Base-by-base conservation (phyloP, 2,888 invertebrate species). In the Digitonthophagus gazella region DNA sequence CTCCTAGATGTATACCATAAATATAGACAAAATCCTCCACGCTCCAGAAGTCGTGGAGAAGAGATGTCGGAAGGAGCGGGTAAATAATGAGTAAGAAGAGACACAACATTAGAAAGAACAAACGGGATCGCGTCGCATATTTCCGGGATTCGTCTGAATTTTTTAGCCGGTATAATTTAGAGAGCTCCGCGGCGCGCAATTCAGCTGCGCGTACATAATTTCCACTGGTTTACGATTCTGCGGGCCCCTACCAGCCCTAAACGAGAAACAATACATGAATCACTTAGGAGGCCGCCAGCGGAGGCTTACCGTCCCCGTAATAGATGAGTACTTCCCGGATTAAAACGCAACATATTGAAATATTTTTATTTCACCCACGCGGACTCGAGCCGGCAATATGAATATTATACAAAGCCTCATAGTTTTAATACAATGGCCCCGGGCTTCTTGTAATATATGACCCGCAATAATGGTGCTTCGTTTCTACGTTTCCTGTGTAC, bases 331-430 rank as follows among this genome's bases (percentile, higher is more conserved):
- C 82, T 82, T 80, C 77, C 76, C 77, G 83, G 83, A 83, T 83
- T 83, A 83, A 82, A 82, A 80, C 80, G 76, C 79, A 80, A 80
- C 82, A 80, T 81, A 81, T 81, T 82, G 82, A 82, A 82, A 82
- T 82, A 82, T 82, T 82, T 81, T 81, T 82, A 79, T 80, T 80
- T 79, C 76, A 73, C 76, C 74, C 76, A 75, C 74, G 69, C 70
- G 66, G 72, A 28, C 63, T 61, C 64, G 56, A 63, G 66, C 70
- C 72, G 71, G 74, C 74, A 74, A 75, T 75, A 78, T 77, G 78
- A 78, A 77, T 77, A 77, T 78, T 77, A 77, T 77, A 76, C 74
- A 76, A 77, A 77, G 77, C 76, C 75, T 76, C 75, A 75, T 77
- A 77, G 77, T 77, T 77, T 76, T 75, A 75, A 76, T 75, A 76